These are phyloP conservation scores for Drosophila busckii DNA, from an alignment of 1,140 invertebrate genomes.

Conservation along the genomic window DNA sequence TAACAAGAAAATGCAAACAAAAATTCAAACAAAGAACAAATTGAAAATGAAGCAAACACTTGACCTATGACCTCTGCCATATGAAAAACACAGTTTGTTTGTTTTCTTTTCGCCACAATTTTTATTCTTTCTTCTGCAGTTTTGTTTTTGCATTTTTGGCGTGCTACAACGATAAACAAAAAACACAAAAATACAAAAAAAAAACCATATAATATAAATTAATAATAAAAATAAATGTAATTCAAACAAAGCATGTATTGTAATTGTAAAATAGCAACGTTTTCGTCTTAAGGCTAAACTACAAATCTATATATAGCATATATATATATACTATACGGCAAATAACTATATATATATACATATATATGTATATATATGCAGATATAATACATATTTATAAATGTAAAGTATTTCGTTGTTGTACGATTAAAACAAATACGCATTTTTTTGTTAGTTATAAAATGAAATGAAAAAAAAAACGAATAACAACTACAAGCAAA, in stretches of 20 bases:
- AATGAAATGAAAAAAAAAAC: slow-evolving; percentile 15
- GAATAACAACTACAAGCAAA: slow-evolving; percentile 23
- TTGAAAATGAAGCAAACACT: slow-evolving; percentile 28
- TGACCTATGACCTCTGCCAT: too few relatives aligned
- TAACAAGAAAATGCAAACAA: slow-evolving; percentile 37
- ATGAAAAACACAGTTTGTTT: too few relatives aligned
- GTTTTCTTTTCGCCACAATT: too few relatives aligned
- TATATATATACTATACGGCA: slow-evolving; percentile 12
- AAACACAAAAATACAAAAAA: slow-evolving; percentile 10
- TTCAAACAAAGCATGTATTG: slow-evolving; percentile 44
- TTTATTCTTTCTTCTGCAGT: too few relatives aligned
- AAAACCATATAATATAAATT: slow-evolving; percentile 17
- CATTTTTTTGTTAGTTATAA: slow-evolving; percentile 62
- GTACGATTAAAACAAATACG: slow-evolving; percentile 62
- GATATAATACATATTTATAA: slow-evolving; percentile 57
- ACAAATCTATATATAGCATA: slow-evolving; percentile 22
- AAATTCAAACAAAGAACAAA: slow-evolving; percentile 16
- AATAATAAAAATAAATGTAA: slow-evolving; percentile 23
- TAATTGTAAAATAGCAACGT: slow-evolving; percentile 59
- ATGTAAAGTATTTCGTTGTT: slow-evolving; percentile 69
- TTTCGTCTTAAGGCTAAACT: slow-evolving; percentile 38
- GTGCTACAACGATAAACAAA: slow-evolving; percentile 13
- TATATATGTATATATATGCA: slow-evolving; percentile 23
- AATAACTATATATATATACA: slow-evolving; percentile 23
- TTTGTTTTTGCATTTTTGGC: too few relatives aligned